Evolutionary conservation across 2,113 vertebrate genomes (phyloP), one percentile per base, ranked within the genome.

Genomic region (Ifrita kowaldi): DNA sequence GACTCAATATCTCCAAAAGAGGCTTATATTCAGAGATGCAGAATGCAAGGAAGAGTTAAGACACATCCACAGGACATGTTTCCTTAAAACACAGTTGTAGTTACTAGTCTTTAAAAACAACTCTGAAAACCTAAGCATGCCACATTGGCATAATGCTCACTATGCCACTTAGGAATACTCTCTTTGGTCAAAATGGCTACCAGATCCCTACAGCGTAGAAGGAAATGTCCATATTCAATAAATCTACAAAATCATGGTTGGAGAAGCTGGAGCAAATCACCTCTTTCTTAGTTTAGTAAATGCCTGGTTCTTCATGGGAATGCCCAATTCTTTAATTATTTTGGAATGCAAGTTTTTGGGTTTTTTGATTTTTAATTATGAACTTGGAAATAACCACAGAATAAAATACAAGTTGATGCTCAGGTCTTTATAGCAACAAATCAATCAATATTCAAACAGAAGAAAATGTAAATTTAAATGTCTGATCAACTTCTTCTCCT

Each of bases 391-490:
- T 90, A 97, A 90, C 81, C 49, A 77, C 23, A 82, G 67, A 94
- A 95, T 91, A 94, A 92, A 78, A 95, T 70, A 85, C 26, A 93
- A 82, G 53, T 46, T 23, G 82, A 73, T 88, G 52, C 63, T 96
- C 47, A 83, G 83, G 70, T 95, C 93, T 97, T 96, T 95, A 93
- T 74, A 93, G 84, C 92, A 97, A 96, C 63, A 97, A 95, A 96
- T 80, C 60, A 96, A 87, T 26, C 63, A 60, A 47, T 22, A 88
- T 50, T 97, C 53, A 93, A 93, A 89, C 33, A 92, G 46, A 53
- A 24, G 42, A 73, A 91, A 18, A 41, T 55, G 13, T 37, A 59
- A 92, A 92, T 89, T 33, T 49, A 44, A 93, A 95, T 95, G 62
- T 75, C 65, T 94, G 63, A 91, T 92, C 68, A 63, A 78, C 53